Evolutionary conservation across 2,888 invertebrate genomes (phyloP), one percentile per base, ranked within the genome.

Genomic region (Trilocha varians): DNA sequence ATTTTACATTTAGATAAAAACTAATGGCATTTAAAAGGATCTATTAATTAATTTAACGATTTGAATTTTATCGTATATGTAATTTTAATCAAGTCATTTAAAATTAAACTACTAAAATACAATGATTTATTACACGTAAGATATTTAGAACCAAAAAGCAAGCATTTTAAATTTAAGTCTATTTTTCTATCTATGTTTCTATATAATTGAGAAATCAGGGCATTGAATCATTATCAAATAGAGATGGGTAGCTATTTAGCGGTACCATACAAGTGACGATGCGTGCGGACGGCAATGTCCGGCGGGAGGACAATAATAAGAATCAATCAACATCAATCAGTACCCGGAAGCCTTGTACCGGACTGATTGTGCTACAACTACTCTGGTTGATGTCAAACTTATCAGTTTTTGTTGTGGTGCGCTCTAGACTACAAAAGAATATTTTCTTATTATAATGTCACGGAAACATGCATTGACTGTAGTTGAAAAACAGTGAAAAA

Each of bases 291-390:
- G 51, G 57, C 52, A 59, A 59, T 52, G 41, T 42, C 50, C 36
- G 42, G 44, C 43, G 40, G 42, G 18, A 39, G 40, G 39, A 37
- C 64, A 62, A 66, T 65, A 65, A 66, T 62, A 65, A 62, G 61
- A 78, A 72, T 74, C 76, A 83, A 83, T 82, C 80, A 76, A 61
- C 52, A 48, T 62, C 75, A 80, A 80, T 82, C 78, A 74, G 62
- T 58, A 65, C 71, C 72, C 77, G 76, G 83, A 84, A 84, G 76
- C 83, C 83, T 57, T 78, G 72, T 59, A 64, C 61, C 65, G 59
- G 55, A 48, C 52, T 57, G 61, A 59, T 64, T 78, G 73, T 78
- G 70, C 58, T 56, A 47, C 54, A 42, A 43, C 44, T 51, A 57
- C 49, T 53, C 49, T 40, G 46, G 44, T 45, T 48, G 48, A 46